A percentile compares a stretch with the other conserved stretches of the same genome.
phyloP scores from a whole-genome alignment of 1,140 invertebrate species.

The Drosophila persimilis region DNA sequence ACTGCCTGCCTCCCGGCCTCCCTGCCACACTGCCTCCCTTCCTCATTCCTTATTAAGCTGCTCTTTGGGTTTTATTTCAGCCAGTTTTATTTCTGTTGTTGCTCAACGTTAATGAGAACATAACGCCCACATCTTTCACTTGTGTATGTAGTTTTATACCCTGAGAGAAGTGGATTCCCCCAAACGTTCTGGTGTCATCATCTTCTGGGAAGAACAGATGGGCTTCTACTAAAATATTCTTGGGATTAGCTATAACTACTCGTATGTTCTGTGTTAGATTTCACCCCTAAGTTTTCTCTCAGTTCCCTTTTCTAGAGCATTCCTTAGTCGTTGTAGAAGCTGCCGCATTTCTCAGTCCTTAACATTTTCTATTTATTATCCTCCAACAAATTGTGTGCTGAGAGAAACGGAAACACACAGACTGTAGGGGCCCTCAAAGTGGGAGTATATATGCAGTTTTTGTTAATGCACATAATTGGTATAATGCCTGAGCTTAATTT shows the following conservation, averaged over 20 bases:
- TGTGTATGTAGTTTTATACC: conserved; percentile 11
- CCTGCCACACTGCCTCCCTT: background rate
- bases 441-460: conserved; percentile 8
- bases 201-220: too few species aligned
- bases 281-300: background rate
- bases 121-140: conserved; percentile 45
- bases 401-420: conserved; percentile 10
- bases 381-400: conserved; percentile 23
- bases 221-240: too few species aligned
- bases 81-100: conserved; percentile 30
- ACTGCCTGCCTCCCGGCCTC: conserved; percentile 21
- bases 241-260: too few species aligned
- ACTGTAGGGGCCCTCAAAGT: too few species aligned
- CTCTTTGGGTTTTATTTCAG: conserved; percentile 23
- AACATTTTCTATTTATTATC: conserved; percentile 40
- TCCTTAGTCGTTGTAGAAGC: background rate
- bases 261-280: too few species aligned
- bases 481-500: conserved; percentile 36
- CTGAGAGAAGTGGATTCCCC: background rate
- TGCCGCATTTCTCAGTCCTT: background rate
- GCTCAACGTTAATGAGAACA: conserved; percentile 32
- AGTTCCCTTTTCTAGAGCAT: background rate
- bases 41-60: conserved; percentile 21
- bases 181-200: too few species aligned
- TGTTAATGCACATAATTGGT: conserved; percentile 54